Conservation (phyloP, 2,797 vertebrate species). For the Betta splendens region DNA sequence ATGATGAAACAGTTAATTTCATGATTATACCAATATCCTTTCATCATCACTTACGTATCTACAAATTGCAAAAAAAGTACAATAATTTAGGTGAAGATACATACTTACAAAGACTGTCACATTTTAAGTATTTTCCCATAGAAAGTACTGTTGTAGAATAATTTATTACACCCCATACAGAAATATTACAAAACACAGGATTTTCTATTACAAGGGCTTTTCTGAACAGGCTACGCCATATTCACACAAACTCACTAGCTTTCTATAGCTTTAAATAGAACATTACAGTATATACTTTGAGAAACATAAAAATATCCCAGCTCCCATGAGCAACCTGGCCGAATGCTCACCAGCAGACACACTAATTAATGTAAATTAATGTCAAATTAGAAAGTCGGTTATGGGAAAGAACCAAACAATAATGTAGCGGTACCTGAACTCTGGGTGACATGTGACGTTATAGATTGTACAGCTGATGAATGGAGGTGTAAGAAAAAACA, state of each 20-base stretch:
- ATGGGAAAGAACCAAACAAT: neutral
- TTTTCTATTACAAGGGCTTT: conserved; percentile 69
- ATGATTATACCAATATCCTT: conserved; percentile 82
- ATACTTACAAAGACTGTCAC: conserved; percentile 89
- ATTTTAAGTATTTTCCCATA: conserved; percentile 81
- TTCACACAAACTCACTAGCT: conserved; percentile 76
- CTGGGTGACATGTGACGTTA: conserved; percentile 1
- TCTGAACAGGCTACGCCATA: conserved; percentile 67
- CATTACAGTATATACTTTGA: conserved; percentile 63
- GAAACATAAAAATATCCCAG: conserved; percentile 54
- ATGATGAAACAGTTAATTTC: conserved; percentile 81
- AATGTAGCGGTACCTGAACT: conserved; percentile 22
- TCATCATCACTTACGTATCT: conserved; percentile 83
- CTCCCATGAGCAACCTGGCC: conserved; percentile 47
- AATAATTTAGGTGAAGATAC: conserved; percentile 97
- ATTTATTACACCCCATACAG: conserved; percentile 86
- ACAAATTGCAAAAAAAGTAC: conserved; percentile 84
- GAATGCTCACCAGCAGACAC: conserved; percentile 36
- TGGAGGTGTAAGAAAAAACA: conserved; percentile 14
- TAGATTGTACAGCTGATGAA: conserved; percentile 21
- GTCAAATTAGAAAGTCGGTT: neutral
- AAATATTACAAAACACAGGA: conserved; percentile 83
- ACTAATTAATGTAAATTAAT: conserved; percentile 30
- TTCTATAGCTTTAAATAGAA: conserved; percentile 71
- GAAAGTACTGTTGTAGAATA: conserved; percentile 83